Base-by-base conservation (phyloP, 2,797 vertebrate genomes). In the Amblyopsis hoosieri region DNA sequence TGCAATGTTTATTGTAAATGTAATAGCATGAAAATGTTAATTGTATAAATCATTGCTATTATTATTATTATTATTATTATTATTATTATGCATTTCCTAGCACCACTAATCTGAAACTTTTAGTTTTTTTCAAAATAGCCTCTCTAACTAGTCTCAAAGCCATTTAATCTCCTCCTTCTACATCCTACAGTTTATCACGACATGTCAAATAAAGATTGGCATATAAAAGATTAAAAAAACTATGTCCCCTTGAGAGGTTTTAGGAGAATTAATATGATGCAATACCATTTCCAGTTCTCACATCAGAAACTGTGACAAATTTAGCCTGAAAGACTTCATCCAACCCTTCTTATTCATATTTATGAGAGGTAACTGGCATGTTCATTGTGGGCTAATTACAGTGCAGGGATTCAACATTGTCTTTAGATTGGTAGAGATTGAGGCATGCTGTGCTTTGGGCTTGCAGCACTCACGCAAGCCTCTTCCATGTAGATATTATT, bases 331-430 rank as follows among this genome's bases (percentile, higher is more conserved):
- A 87, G 90, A 85, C 88, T 87, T 90, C 83, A 86, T 83, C 85
- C 85, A 74, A 84, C 87, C 84, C 81, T 80, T 86, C 86, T 89
- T 89, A 89, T 90, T 91, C 86, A 87, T 91, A 90, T 90, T 89
- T 91, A 90, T 90, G 85, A 88, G 84, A 76, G 79, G 80, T 91
- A 91, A 90, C 80, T 91, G 90, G 83, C 90, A 90, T 88, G 90
- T 76, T 83, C 88, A 90, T 91, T 93, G 92, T 92, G 57, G 87
- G 84, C 69, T 93, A 93, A 93, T 93, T 91, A 89, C 91, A 88
- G 87, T 85, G 90, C 89, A 88, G 85, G 86, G 89, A 87, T 85
- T 85, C 83, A 82, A 84, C 84, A 91, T 94, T 93, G 92, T 93
- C 78, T 86, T 92, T 87, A 91, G 90, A 91, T 81, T 91, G 92